phyloP scores from a whole-genome alignment of 2,797 vertebrate genomes.

The Enteromius fasciolatus region DNA sequence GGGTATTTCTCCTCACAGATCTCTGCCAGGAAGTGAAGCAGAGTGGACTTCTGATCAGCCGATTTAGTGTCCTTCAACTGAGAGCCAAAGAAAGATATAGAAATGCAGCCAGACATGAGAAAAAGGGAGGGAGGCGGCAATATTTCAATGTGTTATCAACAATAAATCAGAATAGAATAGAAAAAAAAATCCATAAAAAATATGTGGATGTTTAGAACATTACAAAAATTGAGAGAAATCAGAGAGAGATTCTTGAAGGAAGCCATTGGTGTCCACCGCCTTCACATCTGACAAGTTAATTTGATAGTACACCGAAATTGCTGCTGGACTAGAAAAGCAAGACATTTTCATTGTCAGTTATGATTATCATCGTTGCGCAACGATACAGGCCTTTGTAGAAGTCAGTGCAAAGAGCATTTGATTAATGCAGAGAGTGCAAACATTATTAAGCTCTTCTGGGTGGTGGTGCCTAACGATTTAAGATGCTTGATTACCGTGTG shows the following conservation, averaged over 20 bases:
- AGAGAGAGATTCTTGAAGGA: slow-evolving; percentile 41
- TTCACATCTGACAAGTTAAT: slow-evolving; percentile 78
- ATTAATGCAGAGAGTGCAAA: slow-evolving; percentile 77
- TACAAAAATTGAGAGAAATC: background rate
- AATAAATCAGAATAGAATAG: background rate
- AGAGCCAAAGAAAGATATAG: background rate
- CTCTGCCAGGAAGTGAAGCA: slow-evolving; percentile 93
- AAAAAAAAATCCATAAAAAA: background rate
- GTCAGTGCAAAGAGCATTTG: slow-evolving; percentile 69
- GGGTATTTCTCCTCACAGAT: slow-evolving; percentile 90
- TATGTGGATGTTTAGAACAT: background rate
- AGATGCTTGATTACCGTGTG: slow-evolving; percentile 71
- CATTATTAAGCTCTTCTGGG: slow-evolving; percentile 77
- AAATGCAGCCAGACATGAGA: background rate
- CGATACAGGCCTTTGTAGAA: slow-evolving; percentile 51
- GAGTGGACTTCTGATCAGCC: slow-evolving; percentile 90
- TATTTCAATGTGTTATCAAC: background rate
- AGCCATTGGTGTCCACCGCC: slow-evolving; percentile 40
- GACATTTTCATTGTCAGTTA: slow-evolving; percentile 79
- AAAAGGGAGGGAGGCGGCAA: background rate
- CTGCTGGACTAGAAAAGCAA: slow-evolving; percentile 67
- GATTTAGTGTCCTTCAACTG: slow-evolving; percentile 97
- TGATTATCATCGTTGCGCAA: slow-evolving; percentile 69
- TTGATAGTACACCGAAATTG: slow-evolving; percentile 73
- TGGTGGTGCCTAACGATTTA: slow-evolving; percentile 69